Evolutionary conservation across 1,140 invertebrate species (phyloP), one percentile per base, ranked within the genome.

Genomic region (Pemphigus obesinymphae): DNA sequence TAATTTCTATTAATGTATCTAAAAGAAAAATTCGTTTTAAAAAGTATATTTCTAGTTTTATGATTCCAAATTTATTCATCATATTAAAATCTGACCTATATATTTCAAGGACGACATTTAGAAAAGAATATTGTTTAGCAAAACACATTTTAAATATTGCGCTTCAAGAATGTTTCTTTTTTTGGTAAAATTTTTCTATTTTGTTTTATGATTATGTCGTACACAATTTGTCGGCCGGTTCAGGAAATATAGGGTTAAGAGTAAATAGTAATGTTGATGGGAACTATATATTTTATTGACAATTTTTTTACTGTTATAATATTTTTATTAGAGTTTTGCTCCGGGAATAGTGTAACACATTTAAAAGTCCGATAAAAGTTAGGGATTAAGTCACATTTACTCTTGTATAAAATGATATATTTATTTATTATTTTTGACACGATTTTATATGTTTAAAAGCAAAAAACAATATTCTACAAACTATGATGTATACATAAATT

Each of bases 291-390:
- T 50, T 75, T 55, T 76, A 55, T 76, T 55, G 68, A 34, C 29
- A 55, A 53, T 55, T 34, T 34, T 53, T 76, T 76, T 37, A 37
- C 23, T 76, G 31, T 76, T 55, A 23, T 55, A 20, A 34, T 76
- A 40, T 37, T 76, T 55, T 76, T 76, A 76, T 37, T 76, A 23
- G 17, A 5, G 45, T 55, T 37, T 34, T 37, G n/a, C 34, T 3
- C 13, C n/a, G 20, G 15, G n/a, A n/a, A 55, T 76, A 37, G 29
- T 55, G 50, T 75, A 75, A 75, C 29, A 76, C 26, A 7, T 76
- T 76, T 55, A 76, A 55, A 76, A 76, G 17, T 20, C 20, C 72
- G 45, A 75, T 75, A 75, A 75, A 75, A 75, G 29, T 53, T 23
- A 7, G 29, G 26, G 45, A 50, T 75, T 26, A 75, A 75, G 45